These are phyloP conservation scores for Campoletis sonorensis DNA, from an alignment of 1,140 invertebrate species.

Conservation along the genomic window DNA sequence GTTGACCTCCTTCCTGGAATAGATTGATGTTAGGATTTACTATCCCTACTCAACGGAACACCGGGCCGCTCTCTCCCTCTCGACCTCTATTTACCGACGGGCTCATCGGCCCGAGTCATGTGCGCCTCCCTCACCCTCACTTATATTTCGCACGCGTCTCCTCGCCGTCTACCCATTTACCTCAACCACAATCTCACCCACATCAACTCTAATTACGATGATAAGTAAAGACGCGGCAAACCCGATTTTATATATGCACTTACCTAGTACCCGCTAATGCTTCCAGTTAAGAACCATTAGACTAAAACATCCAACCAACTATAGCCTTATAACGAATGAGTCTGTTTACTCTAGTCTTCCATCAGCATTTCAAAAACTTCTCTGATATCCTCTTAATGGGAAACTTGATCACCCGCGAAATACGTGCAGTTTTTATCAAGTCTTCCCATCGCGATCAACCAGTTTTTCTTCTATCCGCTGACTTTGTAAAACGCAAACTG, in stretches of 20 bases:
- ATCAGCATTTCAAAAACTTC: background rate
- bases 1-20: slow-evolving; percentile 49
- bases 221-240: slow-evolving; percentile 41
- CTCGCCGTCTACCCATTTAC: slow-evolving; percentile 18
- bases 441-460: background rate
- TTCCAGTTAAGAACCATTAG: slow-evolving; percentile 43
- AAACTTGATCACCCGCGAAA: background rate
- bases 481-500: background rate
- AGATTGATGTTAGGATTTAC: slow-evolving; percentile 52
- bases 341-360: background rate
- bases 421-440: background rate
- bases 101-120: slow-evolving; percentile 36
- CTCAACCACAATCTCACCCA: slow-evolving; percentile 40
- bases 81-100: slow-evolving; percentile 39
- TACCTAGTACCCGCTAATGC: slow-evolving; percentile 38
- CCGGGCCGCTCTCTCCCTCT: slow-evolving; percentile 19
- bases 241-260: slow-evolving; percentile 28
- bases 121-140: slow-evolving; percentile 17
- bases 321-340: slow-evolving; percentile 24
- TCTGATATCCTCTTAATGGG: background rate
- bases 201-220: slow-evolving; percentile 49
- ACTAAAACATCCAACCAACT: background rate
- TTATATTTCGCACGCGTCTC: slow-evolving; percentile 45
- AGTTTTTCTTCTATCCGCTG: background rate
- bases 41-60: slow-evolving; percentile 34